Percentiles rank a stretch among this genome's conserved stretches.
Evolutionary conservation across 2,113 vertebrate species (phyloP).

Genomic region (mouse (Mus musculus)): GRCm39 chr4:49548001-49548500

Average conservation of each 20-base stretch:
- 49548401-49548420: neutral
- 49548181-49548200: neutral
- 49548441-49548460: neutral
- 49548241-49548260: neutral
- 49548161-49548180: neutral
- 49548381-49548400: slow-evolving; percentile 19
- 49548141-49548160: neutral
- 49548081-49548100: neutral
- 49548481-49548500: neutral
- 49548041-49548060: neutral
- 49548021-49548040: no score
- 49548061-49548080: neutral
- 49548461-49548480: neutral
- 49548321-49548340: neutral
- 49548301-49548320: slow-evolving; percentile 29
- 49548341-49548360: slow-evolving; percentile 14
- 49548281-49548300: neutral
- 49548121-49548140: neutral
- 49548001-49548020: neutral
- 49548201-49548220: neutral
- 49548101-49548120: neutral
- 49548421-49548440: neutral
- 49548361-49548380: neutral
- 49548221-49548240: neutral
- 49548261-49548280: slow-evolving; percentile 12